These are phyloP conservation scores for Oreochromis aureus DNA, from an alignment of 2,113 vertebrate genomes.

Conservation along the genomic window DNA sequence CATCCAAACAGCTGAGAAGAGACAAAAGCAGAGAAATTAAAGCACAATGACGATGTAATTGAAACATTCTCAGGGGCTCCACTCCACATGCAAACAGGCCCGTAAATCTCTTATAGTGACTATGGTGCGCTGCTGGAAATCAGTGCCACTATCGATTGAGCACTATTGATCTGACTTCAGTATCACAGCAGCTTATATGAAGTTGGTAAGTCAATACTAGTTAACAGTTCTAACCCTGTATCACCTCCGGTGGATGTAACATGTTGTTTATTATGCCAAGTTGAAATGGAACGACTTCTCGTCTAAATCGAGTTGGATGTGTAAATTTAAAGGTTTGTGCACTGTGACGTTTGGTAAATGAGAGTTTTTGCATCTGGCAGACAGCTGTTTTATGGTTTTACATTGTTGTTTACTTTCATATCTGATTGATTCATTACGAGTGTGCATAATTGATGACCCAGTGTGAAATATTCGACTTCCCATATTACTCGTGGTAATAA, in stretches of 20 bases:
- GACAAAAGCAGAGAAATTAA: background rate
- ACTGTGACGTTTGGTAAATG: background rate
- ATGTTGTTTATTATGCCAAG: background rate
- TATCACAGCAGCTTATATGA: slow-evolving; percentile 5
- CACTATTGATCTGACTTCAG: slow-evolving; percentile 24
- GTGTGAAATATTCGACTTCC: background rate
- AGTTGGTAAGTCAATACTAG: slow-evolving; percentile 18
- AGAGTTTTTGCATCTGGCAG: background rate
- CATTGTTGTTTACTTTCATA: background rate
- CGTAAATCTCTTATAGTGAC: slow-evolving; percentile 25
- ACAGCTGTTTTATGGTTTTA: background rate
- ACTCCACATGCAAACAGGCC: slow-evolving; percentile 36
- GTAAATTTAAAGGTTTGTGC: background rate
- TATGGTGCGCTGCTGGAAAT: background rate
- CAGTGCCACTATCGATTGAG: slow-evolving; percentile 13
- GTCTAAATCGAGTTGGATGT: background rate
- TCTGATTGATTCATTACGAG: background rate
- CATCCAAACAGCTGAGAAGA: slow-evolving; percentile 12
- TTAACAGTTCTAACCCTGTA: background rate
- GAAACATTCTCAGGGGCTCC: slow-evolving; percentile 34
- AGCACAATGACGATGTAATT: slow-evolving; percentile 5
- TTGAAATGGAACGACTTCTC: background rate
- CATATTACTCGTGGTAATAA: background rate
- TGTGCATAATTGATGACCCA: background rate
- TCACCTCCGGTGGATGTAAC: background rate